Percentiles rank a stretch among this genome's conserved stretches.
Conservation (phyloP, 2,797 vertebrate species). For the Mus minutoides region DNA sequence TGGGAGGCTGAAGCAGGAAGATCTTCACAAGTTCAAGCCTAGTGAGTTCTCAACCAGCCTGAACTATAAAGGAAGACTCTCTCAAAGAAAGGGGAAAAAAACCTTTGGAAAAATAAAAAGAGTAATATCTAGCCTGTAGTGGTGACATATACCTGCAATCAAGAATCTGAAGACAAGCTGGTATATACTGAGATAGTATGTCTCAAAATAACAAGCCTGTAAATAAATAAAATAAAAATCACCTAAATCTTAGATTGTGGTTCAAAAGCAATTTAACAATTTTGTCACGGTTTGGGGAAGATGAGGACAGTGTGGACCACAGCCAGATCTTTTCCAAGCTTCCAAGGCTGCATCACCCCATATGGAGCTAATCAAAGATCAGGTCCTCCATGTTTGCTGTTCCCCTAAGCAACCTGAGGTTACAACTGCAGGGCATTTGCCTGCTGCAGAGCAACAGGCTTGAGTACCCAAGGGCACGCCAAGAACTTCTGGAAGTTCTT, state of each 20-base stretch:
- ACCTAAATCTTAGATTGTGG: conserved; percentile 13
- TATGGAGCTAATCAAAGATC: conserved; percentile 66
- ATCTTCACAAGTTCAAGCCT: too few species aligned
- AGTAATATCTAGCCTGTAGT: neutral
- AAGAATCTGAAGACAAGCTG: neutral
- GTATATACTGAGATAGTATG: neutral
- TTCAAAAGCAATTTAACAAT: conserved; percentile 38
- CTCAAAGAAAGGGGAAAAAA: neutral
- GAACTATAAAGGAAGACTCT: neutral
- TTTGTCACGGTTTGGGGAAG: conserved; percentile 49
- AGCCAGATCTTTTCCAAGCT: conserved; percentile 25
- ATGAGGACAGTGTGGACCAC: conserved; percentile 23
- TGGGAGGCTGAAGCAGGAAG: too few species aligned
- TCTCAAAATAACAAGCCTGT: neutral
- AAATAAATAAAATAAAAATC: neutral
- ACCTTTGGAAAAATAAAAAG: neutral
- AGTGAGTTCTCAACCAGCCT: too few species aligned
- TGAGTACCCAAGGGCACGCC: neutral
- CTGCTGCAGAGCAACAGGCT: neutral
- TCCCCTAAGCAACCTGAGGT: conserved; percentile 35
- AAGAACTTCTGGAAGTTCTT: neutral
- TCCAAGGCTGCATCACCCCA: conserved; percentile 39
- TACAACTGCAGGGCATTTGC: neutral
- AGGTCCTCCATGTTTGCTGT: conserved; percentile 58
- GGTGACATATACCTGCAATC: neutral